A percentile compares a stretch with the other conserved stretches of the same genome.
These are phyloP conservation scores for Mylabris sibirica DNA, from an alignment of 2,888 invertebrate species.

Conservation along the genomic window DNA sequence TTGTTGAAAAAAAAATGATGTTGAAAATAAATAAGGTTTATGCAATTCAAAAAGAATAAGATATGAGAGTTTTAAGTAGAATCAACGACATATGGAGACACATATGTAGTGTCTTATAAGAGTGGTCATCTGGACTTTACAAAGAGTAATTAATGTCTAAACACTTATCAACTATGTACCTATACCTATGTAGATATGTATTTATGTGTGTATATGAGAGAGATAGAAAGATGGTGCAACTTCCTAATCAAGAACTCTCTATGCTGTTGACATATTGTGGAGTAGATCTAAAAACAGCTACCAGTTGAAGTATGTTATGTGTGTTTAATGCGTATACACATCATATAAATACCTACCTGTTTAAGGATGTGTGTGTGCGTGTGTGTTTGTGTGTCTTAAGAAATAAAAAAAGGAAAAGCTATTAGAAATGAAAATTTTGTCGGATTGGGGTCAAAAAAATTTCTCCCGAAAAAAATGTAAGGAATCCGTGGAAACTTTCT, in stretches of 20 bases:
- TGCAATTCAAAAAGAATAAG: slow-evolving; percentile 27
- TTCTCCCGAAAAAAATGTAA: too few relatives aligned
- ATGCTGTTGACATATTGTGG: slow-evolving; percentile 44
- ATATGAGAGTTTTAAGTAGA: slow-evolving; percentile 28
- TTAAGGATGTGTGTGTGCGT: slow-evolving; percentile 12
- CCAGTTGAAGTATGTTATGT: slow-evolving; percentile 21
- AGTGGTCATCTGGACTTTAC: slow-evolving; percentile 49
- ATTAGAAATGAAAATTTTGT: too few relatives aligned
- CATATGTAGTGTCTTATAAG: slow-evolving; percentile 27
- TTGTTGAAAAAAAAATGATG: neutral
- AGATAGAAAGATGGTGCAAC: slow-evolving; percentile 32
- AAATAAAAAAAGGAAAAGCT: neutral
- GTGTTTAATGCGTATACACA: slow-evolving; percentile 22
- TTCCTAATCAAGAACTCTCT: slow-evolving; percentile 47
- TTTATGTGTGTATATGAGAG: neutral
- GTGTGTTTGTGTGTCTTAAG: too few relatives aligned
- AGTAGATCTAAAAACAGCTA: slow-evolving; percentile 31
- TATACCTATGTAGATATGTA: too few relatives aligned
- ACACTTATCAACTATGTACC: slow-evolving; percentile 44
- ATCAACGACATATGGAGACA: slow-evolving; percentile 24
- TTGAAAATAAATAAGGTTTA: neutral
- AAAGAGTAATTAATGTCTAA: slow-evolving; percentile 55
- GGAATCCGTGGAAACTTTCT: too few relatives aligned
- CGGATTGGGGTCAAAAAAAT: too few relatives aligned
- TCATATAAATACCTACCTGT: slow-evolving; percentile 17